Conservation (phyloP, 1,140 invertebrate species). For the Caenorhabditis latens region DNA sequence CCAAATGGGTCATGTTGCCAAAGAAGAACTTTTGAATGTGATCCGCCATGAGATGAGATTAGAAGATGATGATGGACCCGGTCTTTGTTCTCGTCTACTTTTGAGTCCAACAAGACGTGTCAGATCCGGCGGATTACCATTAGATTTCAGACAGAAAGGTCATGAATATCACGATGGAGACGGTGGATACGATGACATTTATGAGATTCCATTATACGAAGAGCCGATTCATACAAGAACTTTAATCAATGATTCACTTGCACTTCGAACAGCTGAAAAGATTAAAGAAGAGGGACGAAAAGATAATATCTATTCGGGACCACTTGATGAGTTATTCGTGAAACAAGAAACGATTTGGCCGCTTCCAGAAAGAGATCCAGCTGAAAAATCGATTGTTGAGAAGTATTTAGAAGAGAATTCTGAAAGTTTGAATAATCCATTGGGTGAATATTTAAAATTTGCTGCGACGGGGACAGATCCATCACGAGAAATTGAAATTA, state of each 20-base stretch:
- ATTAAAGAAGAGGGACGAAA: slow-evolving; percentile 1
- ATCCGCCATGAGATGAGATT: slow-evolving; percentile 57
- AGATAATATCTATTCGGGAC: slow-evolving; percentile 27
- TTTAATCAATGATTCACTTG: slow-evolving; percentile 25
- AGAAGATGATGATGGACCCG: slow-evolving; percentile 42
- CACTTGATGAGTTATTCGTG: slow-evolving; percentile 15
- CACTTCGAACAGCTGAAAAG: slow-evolving; percentile 44
- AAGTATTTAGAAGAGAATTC: slow-evolving; percentile 8
- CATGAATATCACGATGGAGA: not conserved
- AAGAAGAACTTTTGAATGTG: slow-evolving; percentile 44
- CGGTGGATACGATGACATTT: slow-evolving; percentile 46
- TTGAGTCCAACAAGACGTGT: not conserved
- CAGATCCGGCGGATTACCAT: slow-evolving; percentile 28
- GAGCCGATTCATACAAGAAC: slow-evolving; percentile 28
- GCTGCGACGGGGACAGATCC: slow-evolving; percentile 1
- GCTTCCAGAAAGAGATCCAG: not conserved
- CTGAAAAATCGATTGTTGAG: slow-evolving; percentile 16
- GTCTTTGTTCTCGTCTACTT: not conserved
- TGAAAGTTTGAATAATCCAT: slow-evolving; percentile 12
- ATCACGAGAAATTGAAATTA: slow-evolving; percentile 15
- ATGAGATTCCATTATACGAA: slow-evolving; percentile 57
- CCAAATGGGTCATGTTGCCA: slow-evolving; percentile 11
- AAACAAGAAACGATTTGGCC: slow-evolving; percentile 34
- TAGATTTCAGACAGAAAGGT: slow-evolving; percentile 47
- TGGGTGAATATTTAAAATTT: slow-evolving; percentile 10